phyloP scores from a whole-genome alignment of 2,888 invertebrate genomes.

The Oeneis ivallda region DNA sequence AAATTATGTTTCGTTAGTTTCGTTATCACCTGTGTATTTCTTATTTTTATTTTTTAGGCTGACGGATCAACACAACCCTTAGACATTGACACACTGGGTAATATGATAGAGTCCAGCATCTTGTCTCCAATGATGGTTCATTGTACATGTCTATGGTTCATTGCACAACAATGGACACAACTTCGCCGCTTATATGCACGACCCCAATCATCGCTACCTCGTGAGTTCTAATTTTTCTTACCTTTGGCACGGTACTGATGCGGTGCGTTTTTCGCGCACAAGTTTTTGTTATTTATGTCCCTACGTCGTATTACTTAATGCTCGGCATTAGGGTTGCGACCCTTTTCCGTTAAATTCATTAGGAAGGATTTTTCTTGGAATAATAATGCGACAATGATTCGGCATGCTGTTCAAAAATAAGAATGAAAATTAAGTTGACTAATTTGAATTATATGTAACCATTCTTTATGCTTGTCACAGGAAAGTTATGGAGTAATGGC shows the following conservation, averaged over 20 bases:
- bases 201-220: slow-evolving; percentile 86
- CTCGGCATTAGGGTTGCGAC: too few relatives aligned
- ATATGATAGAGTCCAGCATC: slow-evolving; percentile 86
- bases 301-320: too few relatives aligned
- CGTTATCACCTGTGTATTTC: not conserved
- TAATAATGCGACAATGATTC: too few relatives aligned
- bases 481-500: slow-evolving; percentile 90
- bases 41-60: slow-evolving; percentile 56
- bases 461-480: slow-evolving; percentile 57
- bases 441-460: too few relatives aligned
- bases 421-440: too few relatives aligned
- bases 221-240: slow-evolving; percentile 62
- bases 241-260: not conserved
- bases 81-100: slow-evolving; percentile 86
- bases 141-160: slow-evolving; percentile 85
- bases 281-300: too few relatives aligned
- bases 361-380: too few relatives aligned
- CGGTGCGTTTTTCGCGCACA: too few relatives aligned
- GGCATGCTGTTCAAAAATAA: too few relatives aligned
- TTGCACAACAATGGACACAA: slow-evolving; percentile 89
- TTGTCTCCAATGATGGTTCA: too few relatives aligned
- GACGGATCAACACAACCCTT: slow-evolving; percentile 74
- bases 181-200: slow-evolving; percentile 86
- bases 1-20: not conserved
- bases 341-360: too few relatives aligned